phyloP scores from a whole-genome alignment of 2,888 invertebrate genomes.

The Dryomyza anilis region DNA sequence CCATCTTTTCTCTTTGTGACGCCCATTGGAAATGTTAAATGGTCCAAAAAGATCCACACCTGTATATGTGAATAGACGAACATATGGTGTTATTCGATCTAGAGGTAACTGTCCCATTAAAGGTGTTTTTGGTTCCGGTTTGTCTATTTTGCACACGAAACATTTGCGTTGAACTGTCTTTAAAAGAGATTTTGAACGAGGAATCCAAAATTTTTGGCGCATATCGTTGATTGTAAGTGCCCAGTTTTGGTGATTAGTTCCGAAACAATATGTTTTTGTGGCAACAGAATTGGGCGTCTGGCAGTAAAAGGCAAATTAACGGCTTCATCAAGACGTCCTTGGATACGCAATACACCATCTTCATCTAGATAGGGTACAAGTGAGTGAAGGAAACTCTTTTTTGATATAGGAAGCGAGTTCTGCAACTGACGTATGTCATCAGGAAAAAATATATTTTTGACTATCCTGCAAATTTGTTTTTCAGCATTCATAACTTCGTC shows the following conservation, averaged over 20 bases:
- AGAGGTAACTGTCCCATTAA: slow-evolving; percentile 29
- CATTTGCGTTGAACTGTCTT: slow-evolving; percentile 4
- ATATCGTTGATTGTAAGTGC: slow-evolving; percentile 20
- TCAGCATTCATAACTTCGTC: slow-evolving; percentile 13
- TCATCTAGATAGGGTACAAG: slow-evolving; percentile 27
- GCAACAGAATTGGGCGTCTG: slow-evolving; percentile 30
- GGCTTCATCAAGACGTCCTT: slow-evolving; percentile 27
- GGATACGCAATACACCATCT: slow-evolving; percentile 11
- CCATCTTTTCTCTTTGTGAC: slow-evolving; percentile 33
- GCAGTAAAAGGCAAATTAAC: slow-evolving; percentile 9
- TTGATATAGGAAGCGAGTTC: no score
- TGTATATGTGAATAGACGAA: slow-evolving; percentile 29
- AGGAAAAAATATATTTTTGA: no score
- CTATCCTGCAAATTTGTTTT: slow-evolving; percentile 8
- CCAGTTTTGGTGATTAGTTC: slow-evolving; percentile 26
- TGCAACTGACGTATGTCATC: neutral
- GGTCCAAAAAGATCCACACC: slow-evolving; percentile 25
- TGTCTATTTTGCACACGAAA: slow-evolving; percentile 11
- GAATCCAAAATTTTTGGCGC: slow-evolving; percentile 30
- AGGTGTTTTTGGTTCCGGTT: slow-evolving; percentile 17
- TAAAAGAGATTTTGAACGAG: slow-evolving; percentile 8
- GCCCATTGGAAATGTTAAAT: slow-evolving; percentile 36
- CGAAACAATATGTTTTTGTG: slow-evolving; percentile 22
- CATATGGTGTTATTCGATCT: slow-evolving; percentile 27
- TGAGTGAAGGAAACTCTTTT: slow-evolving; percentile 11